A percentile compares a stretch with the other conserved stretches of the same genome.
phyloP scores from a whole-genome alignment of 1,140 invertebrate species.

The Euura lappo region DNA sequence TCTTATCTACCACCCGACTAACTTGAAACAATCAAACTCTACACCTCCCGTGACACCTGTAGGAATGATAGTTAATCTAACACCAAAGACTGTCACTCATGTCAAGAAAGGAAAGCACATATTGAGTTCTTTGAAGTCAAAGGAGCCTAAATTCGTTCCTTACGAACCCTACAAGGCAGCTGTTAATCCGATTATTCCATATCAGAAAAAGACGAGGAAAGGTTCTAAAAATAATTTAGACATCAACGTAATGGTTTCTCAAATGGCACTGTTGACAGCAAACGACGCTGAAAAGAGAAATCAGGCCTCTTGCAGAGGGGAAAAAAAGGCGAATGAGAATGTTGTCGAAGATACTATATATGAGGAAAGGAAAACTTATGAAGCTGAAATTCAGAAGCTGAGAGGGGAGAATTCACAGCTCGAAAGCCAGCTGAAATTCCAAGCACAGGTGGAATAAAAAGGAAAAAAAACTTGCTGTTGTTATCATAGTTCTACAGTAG shows the following conservation, averaged over 20 bases:
- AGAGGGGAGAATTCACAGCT: constrained; percentile 69
- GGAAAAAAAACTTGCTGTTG: too few relatives aligned
- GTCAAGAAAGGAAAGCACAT: constrained; percentile 52
- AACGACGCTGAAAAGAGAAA: constrained; percentile 47
- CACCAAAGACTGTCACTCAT: constrained; percentile 49
- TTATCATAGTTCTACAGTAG: too few relatives aligned
- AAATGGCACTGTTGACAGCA: constrained; percentile 70
- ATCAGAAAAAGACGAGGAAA: constrained; percentile 59
- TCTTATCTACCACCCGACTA: constrained; percentile 59
- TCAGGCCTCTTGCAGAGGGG: constrained; percentile 44
- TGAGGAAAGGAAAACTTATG: constrained; percentile 52
- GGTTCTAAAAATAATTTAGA: constrained; percentile 70
- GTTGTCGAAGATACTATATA: constrained; percentile 38
- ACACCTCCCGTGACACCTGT: constrained; percentile 54
- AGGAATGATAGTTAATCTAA: constrained; percentile 57
- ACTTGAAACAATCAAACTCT: constrained; percentile 49
- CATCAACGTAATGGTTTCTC: constrained; percentile 70
- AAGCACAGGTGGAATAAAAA: constrained; percentile 59
- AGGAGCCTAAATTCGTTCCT: constrained; percentile 84
- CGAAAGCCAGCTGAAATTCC: constrained; percentile 75
- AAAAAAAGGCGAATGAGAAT: constrained; percentile 39
- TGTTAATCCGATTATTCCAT: constrained; percentile 76
- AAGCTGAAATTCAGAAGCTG: constrained; percentile 64
- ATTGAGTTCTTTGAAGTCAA: constrained; percentile 63
- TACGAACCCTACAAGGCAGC: constrained; percentile 89